These are phyloP conservation scores for Ferdinandea cuprea DNA, from an alignment of 2,888 invertebrate genomes.

Conservation along the genomic window DNA sequence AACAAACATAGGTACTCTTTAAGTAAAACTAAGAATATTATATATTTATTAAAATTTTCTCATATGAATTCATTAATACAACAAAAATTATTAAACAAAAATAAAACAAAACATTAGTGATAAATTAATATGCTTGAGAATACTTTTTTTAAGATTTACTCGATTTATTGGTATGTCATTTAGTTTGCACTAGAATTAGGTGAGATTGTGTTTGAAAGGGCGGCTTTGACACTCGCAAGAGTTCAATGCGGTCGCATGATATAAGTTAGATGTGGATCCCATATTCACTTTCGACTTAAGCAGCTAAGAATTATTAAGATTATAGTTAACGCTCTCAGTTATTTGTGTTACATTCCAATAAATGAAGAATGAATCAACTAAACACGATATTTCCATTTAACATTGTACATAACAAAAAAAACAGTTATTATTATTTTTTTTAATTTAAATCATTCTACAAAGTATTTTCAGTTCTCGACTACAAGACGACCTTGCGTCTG, in stretches of 20 bases:
- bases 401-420: no score
- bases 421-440: no score
- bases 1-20: constrained; percentile 23
- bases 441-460: no score
- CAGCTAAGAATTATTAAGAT: not conserved
- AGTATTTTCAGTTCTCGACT: no score
- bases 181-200: not conserved
- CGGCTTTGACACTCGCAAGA: not conserved
- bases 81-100: not conserved
- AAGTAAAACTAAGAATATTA: constrained; percentile 42
- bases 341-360: not conserved
- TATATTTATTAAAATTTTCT: constrained; percentile 56
- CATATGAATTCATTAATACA: constrained; percentile 47
- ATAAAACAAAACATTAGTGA: constrained; percentile 28
- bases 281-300: no score
- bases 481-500: no score
- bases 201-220: not conserved
- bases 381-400: no score
- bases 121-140: constrained; percentile 42
- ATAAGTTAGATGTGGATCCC: no score
- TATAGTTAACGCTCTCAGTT: not conserved
- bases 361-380: not conserved
- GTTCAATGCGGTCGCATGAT: not conserved
- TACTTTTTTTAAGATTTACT: constrained; percentile 19
- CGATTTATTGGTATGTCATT: constrained; percentile 4